Evolutionary conservation across 2,888 invertebrate species (phyloP), one percentile per base, ranked within the genome.

Genomic region (Rhogogaster chlorosoma): DNA sequence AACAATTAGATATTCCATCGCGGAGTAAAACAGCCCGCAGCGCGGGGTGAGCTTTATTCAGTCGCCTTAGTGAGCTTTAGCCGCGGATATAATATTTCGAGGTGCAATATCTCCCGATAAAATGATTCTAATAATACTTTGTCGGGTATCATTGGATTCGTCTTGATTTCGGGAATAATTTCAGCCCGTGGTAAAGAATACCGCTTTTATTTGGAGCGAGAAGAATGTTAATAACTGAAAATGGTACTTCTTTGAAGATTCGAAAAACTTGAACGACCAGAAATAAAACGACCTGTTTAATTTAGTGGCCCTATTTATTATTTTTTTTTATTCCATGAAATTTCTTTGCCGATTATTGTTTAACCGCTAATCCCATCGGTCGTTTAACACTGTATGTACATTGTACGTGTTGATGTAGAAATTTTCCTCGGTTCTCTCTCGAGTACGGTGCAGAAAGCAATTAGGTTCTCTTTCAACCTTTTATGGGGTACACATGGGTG

Each of bases 381-480:
- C 67, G 67, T 67, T 67, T 67, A 26, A 61, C 22, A 61, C 61
- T 26, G 26, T 26, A 61, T 12, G 18, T 49, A 18, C 57, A 57
- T 22, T 18, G 18, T 67, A 18, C 12, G 67, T 67, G 67, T 32
- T 32, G 67, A 67, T 67, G 67, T 67, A 67, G 67, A 32, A 67
- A 67, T 67, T 67, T 67, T 15, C 67, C 67, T 26, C 18, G 18
- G 67, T 67, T 67, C 67, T 32, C 67, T 67, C 67, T 32, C 18
- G 67, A 67, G 67, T 32, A 29, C 32, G 67, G 67, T 67, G 67
- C n/a, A n/a, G n/a, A 67, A 67, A 29, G 67, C 32, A 67, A 67
- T 67, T 67, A 67, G 67, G 67, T 67, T 18, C 32, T 67, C 29
- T 32, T 67, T 67, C 26, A 67, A 67, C 67, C 67, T 67, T 67